A percentile compares a stretch with the other conserved stretches of the same genome.
These are phyloP conservation scores for Stramonita haemastoma DNA, from an alignment of 2,888 invertebrate species.

Conservation along the genomic window DNA sequence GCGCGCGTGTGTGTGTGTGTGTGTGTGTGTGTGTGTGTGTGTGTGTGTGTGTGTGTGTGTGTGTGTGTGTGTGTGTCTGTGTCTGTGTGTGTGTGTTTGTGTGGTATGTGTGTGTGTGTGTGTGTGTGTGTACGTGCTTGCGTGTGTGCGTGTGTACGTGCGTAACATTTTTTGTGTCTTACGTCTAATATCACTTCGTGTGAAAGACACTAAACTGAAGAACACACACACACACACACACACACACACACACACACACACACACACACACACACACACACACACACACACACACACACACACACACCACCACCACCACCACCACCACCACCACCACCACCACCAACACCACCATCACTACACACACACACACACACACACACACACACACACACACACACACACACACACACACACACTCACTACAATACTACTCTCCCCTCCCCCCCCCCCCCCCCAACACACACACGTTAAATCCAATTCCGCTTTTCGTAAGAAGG, in stretches of 20 bases:
- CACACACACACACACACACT: constrained; percentile 18
- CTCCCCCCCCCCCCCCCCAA: background rate
- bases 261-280: constrained; percentile 27
- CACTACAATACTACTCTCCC: background rate
- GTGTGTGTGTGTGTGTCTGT: background rate
- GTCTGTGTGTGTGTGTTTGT: background rate
- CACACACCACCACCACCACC: background rate
- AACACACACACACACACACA: constrained; percentile 27
- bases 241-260: constrained; percentile 27
- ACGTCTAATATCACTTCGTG: too few relatives aligned
- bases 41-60: background rate
- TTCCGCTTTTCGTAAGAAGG: too few relatives aligned
- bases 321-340: background rate
- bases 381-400: constrained; percentile 21
- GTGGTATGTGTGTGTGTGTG: constrained; percentile 2
- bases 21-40: constrained; percentile 15
- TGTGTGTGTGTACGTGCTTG: background rate
- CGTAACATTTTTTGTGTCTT: background rate
- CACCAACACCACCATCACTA: background rate
- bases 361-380: constrained; percentile 21
- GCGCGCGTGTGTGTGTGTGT: constrained; percentile 15
- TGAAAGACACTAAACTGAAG: background rate
- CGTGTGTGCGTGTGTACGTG: background rate
- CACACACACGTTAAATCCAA: too few relatives aligned
- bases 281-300: constrained; percentile 27